These are phyloP conservation scores for Hoplostethus mediterraneus DNA, from an alignment of 2,797 vertebrate species.

Conservation along the genomic window DNA sequence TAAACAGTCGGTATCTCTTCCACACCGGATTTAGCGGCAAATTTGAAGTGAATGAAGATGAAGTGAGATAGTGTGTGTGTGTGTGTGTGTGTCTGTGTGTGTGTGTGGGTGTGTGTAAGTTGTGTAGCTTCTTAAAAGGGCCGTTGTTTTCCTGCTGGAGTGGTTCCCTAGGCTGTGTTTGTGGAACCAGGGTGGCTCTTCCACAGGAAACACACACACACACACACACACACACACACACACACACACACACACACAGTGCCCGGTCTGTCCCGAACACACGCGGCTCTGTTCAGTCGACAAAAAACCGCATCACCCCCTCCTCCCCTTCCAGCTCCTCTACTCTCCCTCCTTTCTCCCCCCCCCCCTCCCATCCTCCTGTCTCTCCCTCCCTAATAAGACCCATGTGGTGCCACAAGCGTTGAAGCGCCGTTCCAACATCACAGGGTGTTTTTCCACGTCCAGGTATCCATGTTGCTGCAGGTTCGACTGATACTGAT, in stretches of 20 bases:
- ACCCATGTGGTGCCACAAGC: conserved; percentile 70
- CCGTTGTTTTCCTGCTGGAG: conserved; percentile 68
- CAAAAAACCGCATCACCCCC: conserved; percentile 27
- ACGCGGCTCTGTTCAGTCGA: conserved; percentile 69
- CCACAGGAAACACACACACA: conserved; percentile 68
- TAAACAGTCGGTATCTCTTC: too few species aligned
- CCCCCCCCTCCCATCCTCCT: not conserved
- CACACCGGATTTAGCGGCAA: conserved; percentile 25
- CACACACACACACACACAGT: conserved; percentile 48
- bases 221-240: conserved; percentile 27
- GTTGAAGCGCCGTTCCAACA: conserved; percentile 31
- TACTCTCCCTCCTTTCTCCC: conserved; percentile 18
- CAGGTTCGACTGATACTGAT: too few species aligned
- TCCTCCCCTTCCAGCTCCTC: conserved; percentile 13
- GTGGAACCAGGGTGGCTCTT: conserved; percentile 77
- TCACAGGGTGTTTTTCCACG: conserved; percentile 12
- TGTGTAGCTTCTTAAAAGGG: conserved; percentile 55
- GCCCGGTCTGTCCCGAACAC: conserved; percentile 65
- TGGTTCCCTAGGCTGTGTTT: conserved; percentile 74
- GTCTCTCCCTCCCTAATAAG: conserved; percentile 54
- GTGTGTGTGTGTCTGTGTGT: not conserved
- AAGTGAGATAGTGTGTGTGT: conserved; percentile 2
- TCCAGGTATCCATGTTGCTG: not conserved
- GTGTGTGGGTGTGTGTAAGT: conserved; percentile 11
- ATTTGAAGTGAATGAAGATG: conserved; percentile 1